Evolutionary conservation across 2,797 vertebrate species (phyloP).

Genomic region (Decapterus maruadsi): DNA sequence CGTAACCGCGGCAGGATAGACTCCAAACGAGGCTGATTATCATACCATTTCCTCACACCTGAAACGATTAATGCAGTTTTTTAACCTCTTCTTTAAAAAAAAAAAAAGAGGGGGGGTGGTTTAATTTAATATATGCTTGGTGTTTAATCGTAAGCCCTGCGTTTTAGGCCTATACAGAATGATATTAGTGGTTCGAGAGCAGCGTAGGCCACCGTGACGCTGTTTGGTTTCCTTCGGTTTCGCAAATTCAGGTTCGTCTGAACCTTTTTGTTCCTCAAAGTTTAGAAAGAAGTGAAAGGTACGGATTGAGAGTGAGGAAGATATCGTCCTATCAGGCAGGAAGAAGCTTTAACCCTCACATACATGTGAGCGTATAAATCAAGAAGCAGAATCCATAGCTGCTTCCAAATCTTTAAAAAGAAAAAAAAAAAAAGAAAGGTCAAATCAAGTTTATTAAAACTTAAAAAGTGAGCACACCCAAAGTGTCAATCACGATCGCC

Average conservation of each 20-base stretch:
- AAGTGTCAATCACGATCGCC: background rate
- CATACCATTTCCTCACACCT: constrained; percentile 76
- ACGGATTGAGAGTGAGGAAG: background rate
- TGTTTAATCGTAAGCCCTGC: constrained; percentile 76
- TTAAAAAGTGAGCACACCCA: background rate
- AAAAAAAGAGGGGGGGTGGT: constrained; percentile 33
- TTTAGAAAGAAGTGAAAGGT: constrained; percentile 17
- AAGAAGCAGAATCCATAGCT: background rate
- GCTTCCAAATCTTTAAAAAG: background rate
- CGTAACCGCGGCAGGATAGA: constrained; percentile 55
- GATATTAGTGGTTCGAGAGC: constrained; percentile 60
- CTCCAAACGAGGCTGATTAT: constrained; percentile 74
- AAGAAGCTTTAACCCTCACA: background rate
- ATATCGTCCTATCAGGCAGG: background rate
- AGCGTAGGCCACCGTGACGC: constrained; percentile 35
- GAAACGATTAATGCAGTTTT: constrained; percentile 73
- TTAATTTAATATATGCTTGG: constrained; percentile 82
- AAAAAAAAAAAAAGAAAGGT: background rate
- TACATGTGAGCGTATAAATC: background rate
- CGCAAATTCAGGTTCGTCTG: constrained; percentile 30
- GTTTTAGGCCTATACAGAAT: constrained; percentile 55
- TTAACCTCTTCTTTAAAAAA: constrained; percentile 58
- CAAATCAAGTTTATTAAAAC: background rate
- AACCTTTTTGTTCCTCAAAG: constrained; percentile 22
- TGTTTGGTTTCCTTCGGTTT: constrained; percentile 38